Base-by-base conservation (phyloP, 2,797 vertebrate genomes). In the Pterois miles region DNA sequence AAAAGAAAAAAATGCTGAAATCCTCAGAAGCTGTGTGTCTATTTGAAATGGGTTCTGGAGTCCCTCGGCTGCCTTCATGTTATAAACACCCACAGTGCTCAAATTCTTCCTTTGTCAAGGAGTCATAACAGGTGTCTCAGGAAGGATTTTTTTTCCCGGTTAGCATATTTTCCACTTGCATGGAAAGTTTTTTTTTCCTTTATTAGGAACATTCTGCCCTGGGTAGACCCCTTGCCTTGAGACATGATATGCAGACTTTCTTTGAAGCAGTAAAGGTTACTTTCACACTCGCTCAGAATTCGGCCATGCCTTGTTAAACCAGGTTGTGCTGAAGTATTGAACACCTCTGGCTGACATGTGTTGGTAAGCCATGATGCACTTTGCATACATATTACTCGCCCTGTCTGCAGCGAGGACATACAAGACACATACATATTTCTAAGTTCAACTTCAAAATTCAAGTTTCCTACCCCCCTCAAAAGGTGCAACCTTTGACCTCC, bases 101-200 rank as follows among this genome's bases (percentile, higher is more conserved):
- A 91, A 87, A 93, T 93, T 93, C 91, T 88, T 94, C 82, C 89
- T 91, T 93, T 92, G 90, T 93, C 92, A 86, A 90, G 92, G 86
- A 93, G 91, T 93, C 93, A 91, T 93, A 94, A 93, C 93, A 94
- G 93, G 94, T 94, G 94, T 94, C 92, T 93, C 83, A 81, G 90
- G 91, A 90, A 88, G 74, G 78, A 67, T 80, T 82, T 85, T 78
- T 80, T 74, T 36, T 31, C 68, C 73, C 48, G 63, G 84, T 92
- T 93, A 88, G 88, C 90, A 93, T 92, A 93, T 94, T 94, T 94
- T 94, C 91, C 91, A 93, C 91, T 92, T 92, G 90, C 88, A 92
- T 92, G 91, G 90, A 91, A 92, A 88, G 85, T 84, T 89, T 88
- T 84, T 65, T 86, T 86, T 85, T 87, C 66, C 64, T 89, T 93